Conservation (phyloP, 2,797 vertebrate genomes). For the Enteromius mattozi region DNA sequence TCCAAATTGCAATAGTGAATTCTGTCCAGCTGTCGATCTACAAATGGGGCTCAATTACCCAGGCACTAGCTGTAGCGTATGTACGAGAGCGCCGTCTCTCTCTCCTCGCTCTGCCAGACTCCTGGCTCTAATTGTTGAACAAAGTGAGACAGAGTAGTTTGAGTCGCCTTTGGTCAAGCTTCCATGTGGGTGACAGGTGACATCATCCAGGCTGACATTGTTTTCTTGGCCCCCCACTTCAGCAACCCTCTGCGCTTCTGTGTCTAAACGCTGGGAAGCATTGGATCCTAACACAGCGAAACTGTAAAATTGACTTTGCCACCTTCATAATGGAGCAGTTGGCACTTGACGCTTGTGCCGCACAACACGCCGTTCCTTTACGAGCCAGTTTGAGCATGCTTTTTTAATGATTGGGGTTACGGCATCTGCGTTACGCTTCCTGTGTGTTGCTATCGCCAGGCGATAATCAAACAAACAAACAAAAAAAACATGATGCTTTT, state of each 20-base stretch:
- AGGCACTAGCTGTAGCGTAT: constrained; percentile 46
- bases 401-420: constrained; percentile 48
- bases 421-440: constrained; percentile 23
- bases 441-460: constrained; percentile 19
- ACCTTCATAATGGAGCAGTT: constrained; percentile 55
- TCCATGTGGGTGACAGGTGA: constrained; percentile 56
- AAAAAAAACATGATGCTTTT: background rate
- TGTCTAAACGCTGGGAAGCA: constrained; percentile 25
- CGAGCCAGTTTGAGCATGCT: constrained; percentile 57
- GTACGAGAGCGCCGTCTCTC: constrained; percentile 28
- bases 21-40: constrained; percentile 78
- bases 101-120: constrained; percentile 47
- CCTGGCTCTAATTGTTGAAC: constrained; percentile 63
- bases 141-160: constrained; percentile 60
- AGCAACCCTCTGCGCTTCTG: constrained; percentile 23
- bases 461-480: background rate
- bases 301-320: constrained; percentile 34
- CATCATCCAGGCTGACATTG: constrained; percentile 57
- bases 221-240: constrained; percentile 16
- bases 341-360: constrained; percentile 45
- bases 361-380: constrained; percentile 24
- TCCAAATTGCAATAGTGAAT: constrained; percentile 78
- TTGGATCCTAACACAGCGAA: constrained; percentile 2
- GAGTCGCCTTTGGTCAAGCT: constrained; percentile 57
- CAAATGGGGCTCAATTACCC: constrained; percentile 74